Evolutionary conservation across 2,113 vertebrate species (phyloP), one percentile per base, ranked within the genome.

Genomic region (Enhydra lutris): DNA sequence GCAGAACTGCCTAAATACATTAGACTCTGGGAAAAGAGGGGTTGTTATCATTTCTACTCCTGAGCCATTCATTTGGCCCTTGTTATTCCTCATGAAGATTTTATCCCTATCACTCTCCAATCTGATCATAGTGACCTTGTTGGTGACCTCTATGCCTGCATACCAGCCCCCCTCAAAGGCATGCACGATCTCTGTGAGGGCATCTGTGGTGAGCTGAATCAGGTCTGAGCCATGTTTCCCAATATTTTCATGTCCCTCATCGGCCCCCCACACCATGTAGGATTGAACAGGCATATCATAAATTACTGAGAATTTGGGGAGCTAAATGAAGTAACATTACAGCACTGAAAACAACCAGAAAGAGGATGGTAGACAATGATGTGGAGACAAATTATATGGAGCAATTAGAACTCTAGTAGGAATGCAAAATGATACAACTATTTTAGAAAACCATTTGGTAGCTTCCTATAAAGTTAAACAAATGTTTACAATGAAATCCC

Each of bases 121-220:
- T 47, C 34, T 80, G 73, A 55, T 29, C 24, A 65, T 1, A 17
- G 24, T 65, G 71, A 73, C 59, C 55, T 65, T 86, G 20, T n/a
- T 57, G 20, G 7, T n/a, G 36, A 55, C 15, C 11, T 31, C 26
- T 74, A 34, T 29, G 17, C 11, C 29, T 89, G 36, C 21, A 13
- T 21, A 12, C 11, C 73, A 36, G 9, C 36, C 11, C 3, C n/a
- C 23, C 39, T 50, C 57, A 21, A 34, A 52, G 59, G 9, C 45
- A 55, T 14, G 9, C 10, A n/a, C 2, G 24, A 15, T 10, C 8
- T 1, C 18, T 50, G 10, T 13, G 2, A n/a, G 24, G 45, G 4
- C 26, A 65, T 36, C 29, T 34, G 7, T 26, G 26, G 52, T 71
- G 69, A 85, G 55, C 1, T 55, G 23, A 73, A 12, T 2, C 15